Conservation (phyloP, 2,113 vertebrate genomes). For the Callorhinus ursinus region DNA sequence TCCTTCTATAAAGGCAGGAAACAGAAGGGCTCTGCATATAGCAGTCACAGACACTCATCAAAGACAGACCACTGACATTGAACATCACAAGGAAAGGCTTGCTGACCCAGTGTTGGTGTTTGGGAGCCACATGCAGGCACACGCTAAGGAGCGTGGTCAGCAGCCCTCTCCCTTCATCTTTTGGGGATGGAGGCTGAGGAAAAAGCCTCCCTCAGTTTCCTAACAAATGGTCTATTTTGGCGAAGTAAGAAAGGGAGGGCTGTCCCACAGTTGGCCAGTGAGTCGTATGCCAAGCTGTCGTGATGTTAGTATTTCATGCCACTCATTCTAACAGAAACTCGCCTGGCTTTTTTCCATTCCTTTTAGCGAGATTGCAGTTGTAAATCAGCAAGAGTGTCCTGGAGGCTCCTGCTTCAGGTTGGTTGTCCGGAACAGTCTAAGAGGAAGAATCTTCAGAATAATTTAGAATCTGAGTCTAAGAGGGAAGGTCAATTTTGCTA, state of each 20-base stretch:
- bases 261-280: neutral
- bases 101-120: neutral
- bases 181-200: neutral
- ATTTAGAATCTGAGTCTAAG: constrained; percentile 49
- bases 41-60: constrained; percentile 52
- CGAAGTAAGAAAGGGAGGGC: neutral
- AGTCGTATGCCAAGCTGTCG: neutral
- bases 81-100: neutral
- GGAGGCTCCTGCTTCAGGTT: constrained; percentile 53
- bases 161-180: neutral
- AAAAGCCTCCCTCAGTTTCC: constrained; percentile 21
- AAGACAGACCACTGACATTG: constrained; percentile 49
- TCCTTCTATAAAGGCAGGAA: constrained; percentile 53
- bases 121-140: neutral
- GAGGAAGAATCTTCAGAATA: constrained; percentile 56
- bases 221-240: constrained; percentile 52
- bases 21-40: constrained; percentile 49
- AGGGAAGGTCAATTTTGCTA: constrained; percentile 64
- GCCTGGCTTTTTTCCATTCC: constrained; percentile 61
- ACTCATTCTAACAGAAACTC: constrained; percentile 65
- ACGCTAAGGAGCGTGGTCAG: neutral
- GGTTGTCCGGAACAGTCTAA: constrained; percentile 6
- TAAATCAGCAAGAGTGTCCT: constrained; percentile 62
- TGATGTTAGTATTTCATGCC: constrained; percentile 59
- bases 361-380: constrained; percentile 69